phyloP scores from a whole-genome alignment of 53 echinoderm and acorn worm genomes.

The Paracentrotus lividus region DNA sequence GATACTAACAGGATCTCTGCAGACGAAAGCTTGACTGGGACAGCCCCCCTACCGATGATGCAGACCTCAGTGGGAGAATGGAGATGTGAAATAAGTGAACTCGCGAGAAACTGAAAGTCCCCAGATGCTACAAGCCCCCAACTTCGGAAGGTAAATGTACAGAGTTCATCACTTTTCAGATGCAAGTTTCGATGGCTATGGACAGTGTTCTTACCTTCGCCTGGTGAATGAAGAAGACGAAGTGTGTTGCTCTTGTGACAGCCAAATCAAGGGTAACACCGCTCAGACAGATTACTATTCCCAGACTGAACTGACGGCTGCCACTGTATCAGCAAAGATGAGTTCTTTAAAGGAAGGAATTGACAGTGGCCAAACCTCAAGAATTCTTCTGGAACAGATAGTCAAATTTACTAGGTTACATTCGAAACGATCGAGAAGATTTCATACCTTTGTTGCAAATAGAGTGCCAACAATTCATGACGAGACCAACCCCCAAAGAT shows the following conservation, averaged over 20 bases:
- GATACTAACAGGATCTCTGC: conserved; percentile 75
- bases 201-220: conserved; percentile 53
- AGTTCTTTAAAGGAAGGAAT: conserved; percentile 63
- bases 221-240: neutral
- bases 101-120: conserved; percentile 46
- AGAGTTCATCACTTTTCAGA: conserved; percentile 82
- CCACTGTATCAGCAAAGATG: conserved; percentile 44
- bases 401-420: conserved; percentile 76
- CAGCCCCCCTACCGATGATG: conserved; percentile 59
- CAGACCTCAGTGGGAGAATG: conserved; percentile 63
- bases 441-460: conserved; percentile 78
- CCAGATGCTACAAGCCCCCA: conserved; percentile 75
- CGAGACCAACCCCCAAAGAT: conserved; percentile 32
- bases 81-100: conserved; percentile 45
- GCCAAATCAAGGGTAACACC: conserved; percentile 76
- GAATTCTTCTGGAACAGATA: conserved; percentile 78
- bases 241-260: conserved; percentile 21
- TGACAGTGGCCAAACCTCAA: conserved; percentile 13
- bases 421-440: conserved; percentile 72
- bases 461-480: conserved; percentile 71
- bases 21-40: conserved; percentile 72
- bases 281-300: conserved; percentile 63
- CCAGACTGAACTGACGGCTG: conserved; percentile 73
- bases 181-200: conserved; percentile 72
- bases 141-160: conserved; percentile 67